Percentiles rank a stretch among this genome's conserved stretches.
Conservation (phyloP, 1,140 invertebrate species). For the Homalodisca vitripennis region DNA sequence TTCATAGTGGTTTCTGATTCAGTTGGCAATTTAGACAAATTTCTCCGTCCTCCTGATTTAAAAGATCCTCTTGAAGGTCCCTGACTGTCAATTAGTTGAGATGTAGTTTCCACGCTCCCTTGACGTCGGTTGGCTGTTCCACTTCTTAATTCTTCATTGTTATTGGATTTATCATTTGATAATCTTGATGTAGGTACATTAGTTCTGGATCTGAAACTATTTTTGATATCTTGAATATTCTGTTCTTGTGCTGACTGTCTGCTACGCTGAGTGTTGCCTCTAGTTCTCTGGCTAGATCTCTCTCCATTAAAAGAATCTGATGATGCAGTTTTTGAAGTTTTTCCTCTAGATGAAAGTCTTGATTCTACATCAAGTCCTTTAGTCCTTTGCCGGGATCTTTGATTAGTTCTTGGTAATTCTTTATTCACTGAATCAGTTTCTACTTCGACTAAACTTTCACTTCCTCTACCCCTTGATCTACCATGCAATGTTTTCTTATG, state of each 20-base stretch:
- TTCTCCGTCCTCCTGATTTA: not conserved
- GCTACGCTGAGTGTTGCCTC: not conserved
- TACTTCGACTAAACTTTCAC: not conserved
- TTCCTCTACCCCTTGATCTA: not conserved
- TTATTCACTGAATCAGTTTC: not conserved
- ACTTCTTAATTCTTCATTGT: not conserved
- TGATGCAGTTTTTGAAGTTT: not conserved
- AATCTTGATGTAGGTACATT: not conserved
- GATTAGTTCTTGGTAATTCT: not conserved
- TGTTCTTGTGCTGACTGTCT: not conserved
- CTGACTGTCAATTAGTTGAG: too few relatives aligned
- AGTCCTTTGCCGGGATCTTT: not conserved
- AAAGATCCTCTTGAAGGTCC: not conserved
- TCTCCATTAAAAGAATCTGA: not conserved
- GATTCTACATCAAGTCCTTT: conserved; percentile 1
- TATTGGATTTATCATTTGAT: not conserved
- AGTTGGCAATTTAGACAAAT: not conserved
- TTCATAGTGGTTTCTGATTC: not conserved
- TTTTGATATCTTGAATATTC: not conserved
- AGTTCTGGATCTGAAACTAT: not conserved
- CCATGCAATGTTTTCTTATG: not conserved
- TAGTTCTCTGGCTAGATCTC: not conserved
- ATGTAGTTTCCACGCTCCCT: too few relatives aligned
- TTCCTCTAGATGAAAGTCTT: not conserved
- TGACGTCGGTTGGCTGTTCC: not conserved